A percentile compares a stretch with the other conserved stretches of the same genome.
phyloP scores from a whole-genome alignment of 2,797 vertebrate species.

The Darevskia nairensis region DNA sequence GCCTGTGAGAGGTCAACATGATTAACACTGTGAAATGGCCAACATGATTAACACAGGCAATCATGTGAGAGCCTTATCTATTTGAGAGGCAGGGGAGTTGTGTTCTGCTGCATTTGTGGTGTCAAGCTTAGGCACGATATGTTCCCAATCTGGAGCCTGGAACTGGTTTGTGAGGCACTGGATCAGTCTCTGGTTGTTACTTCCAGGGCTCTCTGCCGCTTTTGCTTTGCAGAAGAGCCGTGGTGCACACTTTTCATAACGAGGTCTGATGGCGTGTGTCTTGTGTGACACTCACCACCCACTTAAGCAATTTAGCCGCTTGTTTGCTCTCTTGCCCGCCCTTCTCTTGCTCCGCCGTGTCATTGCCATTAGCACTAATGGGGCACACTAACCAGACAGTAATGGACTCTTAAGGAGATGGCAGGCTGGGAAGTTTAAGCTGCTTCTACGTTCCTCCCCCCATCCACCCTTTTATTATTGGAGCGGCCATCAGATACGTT shows the following conservation, averaged over 20 bases:
- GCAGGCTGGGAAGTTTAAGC: conserved; percentile 24
- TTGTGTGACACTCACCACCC: background rate
- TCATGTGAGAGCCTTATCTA: too few species aligned
- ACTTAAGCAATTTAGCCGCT: conserved; percentile 7
- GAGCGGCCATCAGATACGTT: background rate
- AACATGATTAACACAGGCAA: too few species aligned
- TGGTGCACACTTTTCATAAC: background rate
- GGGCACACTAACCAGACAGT: background rate
- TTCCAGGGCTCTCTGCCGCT: conserved; percentile 4
- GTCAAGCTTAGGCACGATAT: background rate
- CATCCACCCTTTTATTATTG: background rate
- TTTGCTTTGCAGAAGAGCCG: background rate
- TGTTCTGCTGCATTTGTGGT: background rate
- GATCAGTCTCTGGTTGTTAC: background rate
- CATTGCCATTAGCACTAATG: background rate
- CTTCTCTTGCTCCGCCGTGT: conserved; percentile 23
- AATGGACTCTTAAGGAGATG: background rate
- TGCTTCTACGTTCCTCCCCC: conserved; percentile 1
- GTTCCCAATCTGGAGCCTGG: background rate
- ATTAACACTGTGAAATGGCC: too few species aligned
- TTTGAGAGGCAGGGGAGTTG: fast-evolving
- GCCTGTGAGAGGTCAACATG: background rate
- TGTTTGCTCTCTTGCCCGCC: conserved; percentile 25
- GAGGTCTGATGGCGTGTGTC: background rate
- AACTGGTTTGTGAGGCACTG: background rate